These are phyloP conservation scores for Distichodus sexfasciatus DNA, from an alignment of 2,797 vertebrate species.

Conservation along the genomic window DNA sequence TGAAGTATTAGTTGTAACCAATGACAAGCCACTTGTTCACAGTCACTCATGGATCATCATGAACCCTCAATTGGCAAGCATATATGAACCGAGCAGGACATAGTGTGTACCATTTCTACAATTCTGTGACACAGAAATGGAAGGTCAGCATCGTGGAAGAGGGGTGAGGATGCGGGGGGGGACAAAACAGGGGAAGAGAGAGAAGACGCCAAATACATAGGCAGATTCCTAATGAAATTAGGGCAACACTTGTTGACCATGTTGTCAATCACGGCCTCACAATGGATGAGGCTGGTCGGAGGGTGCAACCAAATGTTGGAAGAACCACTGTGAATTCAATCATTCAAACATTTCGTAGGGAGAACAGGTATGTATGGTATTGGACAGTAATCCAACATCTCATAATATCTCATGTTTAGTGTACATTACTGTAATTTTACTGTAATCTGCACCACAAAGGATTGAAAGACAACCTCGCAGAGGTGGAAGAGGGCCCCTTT, in stretches of 20 bases:
- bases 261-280: background rate
- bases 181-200: background rate
- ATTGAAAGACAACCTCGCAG: constrained; percentile 1
- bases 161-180: constrained; percentile 25
- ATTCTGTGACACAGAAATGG: constrained; percentile 8
- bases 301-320: constrained; percentile 1
- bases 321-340: background rate
- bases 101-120: constrained; percentile 9
- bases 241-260: background rate
- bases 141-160: constrained; percentile 9
- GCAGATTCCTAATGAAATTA: background rate
- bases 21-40: constrained; percentile 3
- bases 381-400: no score
- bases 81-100: background rate
- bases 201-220: background rate
- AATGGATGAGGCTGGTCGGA: constrained; percentile 6
- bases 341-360: background rate
- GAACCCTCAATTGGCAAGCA: background rate
- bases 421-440: background rate
- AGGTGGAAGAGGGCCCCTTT: background rate
- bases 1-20: background rate
- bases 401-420: no score
- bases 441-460: background rate
- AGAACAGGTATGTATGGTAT: no score
- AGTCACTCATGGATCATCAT: background rate